phyloP scores from a whole-genome alignment of 2,113 vertebrate species.

The Lophius piscatorius region DNA sequence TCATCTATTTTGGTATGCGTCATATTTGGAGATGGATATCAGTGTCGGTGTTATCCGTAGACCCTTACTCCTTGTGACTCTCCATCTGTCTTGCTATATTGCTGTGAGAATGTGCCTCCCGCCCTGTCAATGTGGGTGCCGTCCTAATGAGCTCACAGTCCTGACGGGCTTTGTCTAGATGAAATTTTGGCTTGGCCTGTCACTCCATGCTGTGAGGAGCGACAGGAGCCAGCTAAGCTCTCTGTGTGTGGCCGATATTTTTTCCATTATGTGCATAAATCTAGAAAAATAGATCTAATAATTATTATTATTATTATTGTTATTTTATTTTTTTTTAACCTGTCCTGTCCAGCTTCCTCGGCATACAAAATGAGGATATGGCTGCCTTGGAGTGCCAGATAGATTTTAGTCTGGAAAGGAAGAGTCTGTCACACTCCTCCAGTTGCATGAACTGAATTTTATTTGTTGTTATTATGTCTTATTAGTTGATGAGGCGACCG shows the following conservation, averaged over 20 bases:
- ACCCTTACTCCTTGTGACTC: constrained; percentile 54
- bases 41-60: constrained; percentile 43
- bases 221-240: constrained; percentile 23
- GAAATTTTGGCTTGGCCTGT: constrained; percentile 38
- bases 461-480: no score
- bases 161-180: constrained; percentile 55
- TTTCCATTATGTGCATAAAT: constrained; percentile 29
- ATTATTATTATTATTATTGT: no score
- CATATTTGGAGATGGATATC: constrained; percentile 44
- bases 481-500: no score
- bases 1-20: constrained; percentile 23
- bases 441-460: no score
- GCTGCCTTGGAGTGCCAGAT: no score
- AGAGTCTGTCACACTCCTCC: no score
- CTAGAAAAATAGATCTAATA: no score
- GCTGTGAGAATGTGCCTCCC: constrained; percentile 70
- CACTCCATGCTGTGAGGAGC: constrained; percentile 47
- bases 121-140: constrained; percentile 52
- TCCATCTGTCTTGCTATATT: constrained; percentile 69
- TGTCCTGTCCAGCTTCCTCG: no score
- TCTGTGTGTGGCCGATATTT: constrained; percentile 11
- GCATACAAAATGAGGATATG: no score
- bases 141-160: constrained; percentile 69
- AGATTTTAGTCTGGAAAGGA: no score
- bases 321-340: no score